phyloP scores from a whole-genome alignment of 2,888 invertebrate species.

The Neoaliturus tenellus region DNA sequence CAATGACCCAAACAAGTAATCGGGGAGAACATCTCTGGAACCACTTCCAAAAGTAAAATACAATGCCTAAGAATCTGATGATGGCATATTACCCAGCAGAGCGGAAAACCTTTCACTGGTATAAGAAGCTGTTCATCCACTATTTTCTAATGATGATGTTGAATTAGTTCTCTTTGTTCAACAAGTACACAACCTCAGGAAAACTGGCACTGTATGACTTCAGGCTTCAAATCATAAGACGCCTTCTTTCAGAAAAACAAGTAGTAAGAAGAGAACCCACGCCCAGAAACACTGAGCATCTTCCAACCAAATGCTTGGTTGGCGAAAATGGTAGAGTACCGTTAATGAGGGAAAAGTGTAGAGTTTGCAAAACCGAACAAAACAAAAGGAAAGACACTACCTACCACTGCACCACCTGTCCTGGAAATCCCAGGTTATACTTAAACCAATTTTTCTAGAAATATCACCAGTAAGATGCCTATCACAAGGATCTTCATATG shows the following conservation, averaged over 20 bases:
- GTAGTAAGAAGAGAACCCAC: neutral
- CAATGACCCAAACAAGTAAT: neutral
- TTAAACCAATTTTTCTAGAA: no score
- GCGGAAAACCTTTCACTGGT: neutral
- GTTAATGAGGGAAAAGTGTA: constrained; percentile 6
- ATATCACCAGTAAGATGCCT: neutral
- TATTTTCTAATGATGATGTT: neutral
- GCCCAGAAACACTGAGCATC: neutral
- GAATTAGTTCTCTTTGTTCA: neutral
- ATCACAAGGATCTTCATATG: no score
- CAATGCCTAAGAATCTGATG: neutral
- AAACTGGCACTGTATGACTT: neutral
- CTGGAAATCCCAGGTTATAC: neutral
- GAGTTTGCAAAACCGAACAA: neutral
- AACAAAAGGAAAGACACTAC: constrained; percentile 6
- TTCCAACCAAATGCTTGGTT: constrained; percentile 13
- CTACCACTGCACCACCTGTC: neutral
- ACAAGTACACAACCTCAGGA: neutral
- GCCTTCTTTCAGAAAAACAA: constrained; percentile 2
- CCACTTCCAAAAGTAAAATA: neutral
- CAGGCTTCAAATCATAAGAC: neutral
- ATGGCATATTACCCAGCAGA: constrained; percentile 6
- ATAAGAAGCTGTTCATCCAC: neutral
- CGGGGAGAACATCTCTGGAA: neutral
- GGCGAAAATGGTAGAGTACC: neutral